Base-by-base conservation (phyloP, 2,797 vertebrate genomes). In the Esox lucius region DNA sequence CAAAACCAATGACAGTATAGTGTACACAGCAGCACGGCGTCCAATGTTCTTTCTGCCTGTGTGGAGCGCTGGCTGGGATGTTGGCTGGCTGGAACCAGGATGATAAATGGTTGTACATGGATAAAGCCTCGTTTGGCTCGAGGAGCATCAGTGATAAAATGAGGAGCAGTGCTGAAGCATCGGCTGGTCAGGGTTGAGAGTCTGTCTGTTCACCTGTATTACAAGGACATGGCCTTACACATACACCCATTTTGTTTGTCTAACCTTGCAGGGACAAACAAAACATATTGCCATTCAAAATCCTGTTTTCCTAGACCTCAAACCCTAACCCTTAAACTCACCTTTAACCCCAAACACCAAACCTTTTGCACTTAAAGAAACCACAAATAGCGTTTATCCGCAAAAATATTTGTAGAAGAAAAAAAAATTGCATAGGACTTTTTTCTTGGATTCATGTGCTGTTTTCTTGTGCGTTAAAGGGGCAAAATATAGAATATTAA, bases 151-250 rank as follows among this genome's bases (percentile, higher is more conserved):
- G 75, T 66, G 75, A 76, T 65, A 71, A 71, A 71, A 62, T n/a
- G 33, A 67, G 28, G 28, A 61, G 56, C 56, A 24, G n/a, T 61
- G 33, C n/a, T 48, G 16, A n/a, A 42, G 17, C 17, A 33, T 22
- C 39, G 70, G 31, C 26, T 71, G n/a, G 70, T 53, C 51, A 79
- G 88, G 84, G 81, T 87, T 87, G 85, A 84, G 85, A 49, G 68
- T 69, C 13, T 69, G 87, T 82, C 83, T 67, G 76, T 77, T 84
- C n/a, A 46, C 48, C 48, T 61, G 83, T 80, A 84, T 82, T 79
- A 87, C 91, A 92, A 92, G 92, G 92, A 92, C 90, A 81, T 90
- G 91, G 89, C 88, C 87, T 88, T 84, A 86, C 87, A 84, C 85
- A 84, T 72, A 82, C 78, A 1, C 31, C 13, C 73, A 46, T 31